Evolutionary conservation across 2,113 vertebrate species (phyloP).

Genomic region (Mobula hypostoma): DNA sequence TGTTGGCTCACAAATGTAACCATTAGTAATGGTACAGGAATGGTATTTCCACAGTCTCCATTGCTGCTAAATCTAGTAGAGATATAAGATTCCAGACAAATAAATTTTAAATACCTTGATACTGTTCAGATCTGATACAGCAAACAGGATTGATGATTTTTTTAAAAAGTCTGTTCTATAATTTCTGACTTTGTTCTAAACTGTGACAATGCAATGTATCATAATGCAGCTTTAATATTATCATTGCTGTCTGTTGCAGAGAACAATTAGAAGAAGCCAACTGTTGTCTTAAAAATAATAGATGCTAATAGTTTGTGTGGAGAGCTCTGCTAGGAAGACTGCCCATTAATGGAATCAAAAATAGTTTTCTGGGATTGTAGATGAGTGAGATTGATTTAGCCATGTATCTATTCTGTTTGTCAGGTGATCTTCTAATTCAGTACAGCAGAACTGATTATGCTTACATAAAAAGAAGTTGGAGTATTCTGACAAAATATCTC

Average conservation of each 20-base stretch:
- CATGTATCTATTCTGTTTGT: too few species aligned
- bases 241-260: not conserved
- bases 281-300: not conserved
- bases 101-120: not conserved
- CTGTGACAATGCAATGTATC: not conserved
- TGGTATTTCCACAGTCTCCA: not conserved
- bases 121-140: not conserved
- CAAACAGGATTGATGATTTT: not conserved
- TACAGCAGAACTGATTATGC: not conserved
- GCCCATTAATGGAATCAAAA: not conserved
- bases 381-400: not conserved
- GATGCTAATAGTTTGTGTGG: not conserved
- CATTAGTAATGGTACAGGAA: not conserved
- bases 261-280: not conserved
- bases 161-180: not conserved
- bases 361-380: not conserved
- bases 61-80: not conserved
- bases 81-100: not conserved
- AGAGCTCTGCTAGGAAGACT: not conserved
- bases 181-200: not conserved
- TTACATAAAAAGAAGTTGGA: not conserved
- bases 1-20: not conserved
- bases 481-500: not conserved
- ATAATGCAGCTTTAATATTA: not conserved
- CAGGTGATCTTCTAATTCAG: not conserved